Base-by-base conservation (phyloP, 2,113 vertebrate genomes). In the Mastomys natalensis region DNA sequence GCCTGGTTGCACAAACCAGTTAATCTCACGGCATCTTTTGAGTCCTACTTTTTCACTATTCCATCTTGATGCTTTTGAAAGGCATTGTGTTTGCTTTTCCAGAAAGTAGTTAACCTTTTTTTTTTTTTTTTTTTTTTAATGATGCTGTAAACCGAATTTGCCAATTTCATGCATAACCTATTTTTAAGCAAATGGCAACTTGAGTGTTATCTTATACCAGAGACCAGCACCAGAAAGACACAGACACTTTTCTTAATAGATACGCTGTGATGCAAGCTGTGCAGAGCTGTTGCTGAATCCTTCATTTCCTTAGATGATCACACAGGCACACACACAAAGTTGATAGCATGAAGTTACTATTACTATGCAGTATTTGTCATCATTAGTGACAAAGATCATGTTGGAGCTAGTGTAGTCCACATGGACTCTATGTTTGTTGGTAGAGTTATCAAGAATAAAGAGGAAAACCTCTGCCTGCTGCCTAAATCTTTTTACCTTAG, bases 221-320 rank as follows among this genome's bases (percentile, higher is more conserved):
- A 21, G 72, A 85, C 82, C 40, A 64, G 90, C 45, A 87, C 26
- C 51, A 84, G 64, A 87, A 96, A 95, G 87, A 68, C 13, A 84
- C 21, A 84, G 37, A 64, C 55, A 87, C 95, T 93, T 94, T 98
- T 92, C 66, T 91, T 94, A 58, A 81, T 55, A 43, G 77, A 51
- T 86, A 62, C n/a, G 31, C 78, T 91, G 66, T 95, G 58, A 72
- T 93, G 26, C 60, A 77, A 86, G 12, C 51, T 84, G 81, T 81
- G 43, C 74, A 95, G 74, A 87, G 17, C 77, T 89, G 74, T 90
- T 97, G 96, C 81, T 90, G 81, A 92, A 72, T 77, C 88, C 64
- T 78, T 74, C 73, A 90, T 96, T 97, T 58, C 68, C 22, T 55
- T 43, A 77, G 72, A 90, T 86, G 93, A 92, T 91, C 66, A 31